These are phyloP conservation scores for Bufotes viridis DNA, from an alignment of 2,797 vertebrate genomes.

Conservation along the genomic window DNA sequence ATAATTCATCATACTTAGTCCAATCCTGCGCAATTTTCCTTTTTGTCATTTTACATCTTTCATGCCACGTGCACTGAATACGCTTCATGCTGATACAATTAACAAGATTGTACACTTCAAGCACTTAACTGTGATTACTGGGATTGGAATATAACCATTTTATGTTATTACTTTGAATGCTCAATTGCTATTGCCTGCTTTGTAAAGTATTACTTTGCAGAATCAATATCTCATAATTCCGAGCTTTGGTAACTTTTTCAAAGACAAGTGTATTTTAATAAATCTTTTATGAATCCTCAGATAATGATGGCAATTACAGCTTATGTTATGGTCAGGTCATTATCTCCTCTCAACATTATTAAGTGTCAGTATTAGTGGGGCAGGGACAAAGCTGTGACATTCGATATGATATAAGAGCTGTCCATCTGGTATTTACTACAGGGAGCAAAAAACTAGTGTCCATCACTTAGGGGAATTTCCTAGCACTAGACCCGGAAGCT, in stretches of 20 bases:
- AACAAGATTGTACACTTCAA: conserved; percentile 36
- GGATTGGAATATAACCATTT: conserved; percentile 25
- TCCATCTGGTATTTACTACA: neutral
- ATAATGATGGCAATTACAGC: conserved; percentile 17
- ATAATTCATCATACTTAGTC: conserved; percentile 5
- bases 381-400: neutral
- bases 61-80: conserved; percentile 11
- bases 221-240: conserved; percentile 34
- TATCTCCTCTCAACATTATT: neutral
- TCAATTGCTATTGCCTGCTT: conserved; percentile 7
- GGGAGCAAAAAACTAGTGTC: neutral
- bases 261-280: neutral
- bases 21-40: conserved; percentile 11
- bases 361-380: neutral
- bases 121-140: conserved; percentile 34
- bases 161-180: conserved; percentile 34
- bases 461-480: too few relatives aligned
- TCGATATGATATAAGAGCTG: neutral
- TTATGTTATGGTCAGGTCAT: neutral
- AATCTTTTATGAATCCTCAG: conserved; percentile 22
- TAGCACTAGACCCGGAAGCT: too few relatives aligned
- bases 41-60: conserved; percentile 13
- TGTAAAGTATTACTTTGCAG: conserved; percentile 14
- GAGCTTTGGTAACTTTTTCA: neutral
- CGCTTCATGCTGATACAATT: conserved; percentile 46